A percentile compares a stretch with the other conserved stretches of the same genome.
Conservation (phyloP, 1,140 invertebrate species). For the Dendroctonus ponderosae region DNA sequence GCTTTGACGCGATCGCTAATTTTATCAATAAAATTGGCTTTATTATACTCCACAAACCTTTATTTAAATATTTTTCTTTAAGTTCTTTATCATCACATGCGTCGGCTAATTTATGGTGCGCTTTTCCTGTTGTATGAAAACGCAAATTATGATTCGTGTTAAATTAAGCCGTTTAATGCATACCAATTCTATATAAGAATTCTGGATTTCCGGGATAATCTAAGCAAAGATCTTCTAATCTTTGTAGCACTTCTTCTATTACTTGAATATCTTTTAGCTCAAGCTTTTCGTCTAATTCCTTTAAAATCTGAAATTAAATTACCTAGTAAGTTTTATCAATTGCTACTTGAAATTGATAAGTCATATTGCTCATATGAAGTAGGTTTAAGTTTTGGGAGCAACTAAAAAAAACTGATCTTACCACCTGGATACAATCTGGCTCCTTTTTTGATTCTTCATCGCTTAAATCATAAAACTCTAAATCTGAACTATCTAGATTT, state of each 20-base stretch:
- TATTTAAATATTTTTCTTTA: slow-evolving; percentile 57
- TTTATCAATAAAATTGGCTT: too few species aligned
- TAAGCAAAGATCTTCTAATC: slow-evolving; percentile 48
- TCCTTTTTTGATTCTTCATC: slow-evolving; percentile 48
- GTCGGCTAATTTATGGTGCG: slow-evolving; percentile 58
- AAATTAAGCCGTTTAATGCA: background rate
- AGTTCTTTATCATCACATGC: slow-evolving; percentile 53
- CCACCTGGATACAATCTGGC: too few species aligned
- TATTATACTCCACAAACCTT: too few species aligned
- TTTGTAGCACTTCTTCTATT: slow-evolving; percentile 44
- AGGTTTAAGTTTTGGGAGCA: too few species aligned
- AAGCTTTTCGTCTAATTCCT: slow-evolving; percentile 43
- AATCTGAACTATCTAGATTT: slow-evolving; percentile 46
- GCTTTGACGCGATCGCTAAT: too few species aligned
- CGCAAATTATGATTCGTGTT: too few species aligned
- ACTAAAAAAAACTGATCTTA: too few species aligned
- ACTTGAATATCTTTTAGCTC: slow-evolving; percentile 40
- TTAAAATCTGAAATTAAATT: slow-evolving; percentile 32
- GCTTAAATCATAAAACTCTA: slow-evolving; percentile 49
- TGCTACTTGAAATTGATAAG: too few species aligned
- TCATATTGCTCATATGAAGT: too few species aligned
- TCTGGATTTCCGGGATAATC: slow-evolving; percentile 54
- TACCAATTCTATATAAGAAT: slow-evolving; percentile 56
- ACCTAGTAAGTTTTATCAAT: too few species aligned
- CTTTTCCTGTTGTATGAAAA: slow-evolving; percentile 57